Evolutionary conservation across 2,888 invertebrate genomes (phyloP).

Genomic region (Aleiodes alternator): DNA sequence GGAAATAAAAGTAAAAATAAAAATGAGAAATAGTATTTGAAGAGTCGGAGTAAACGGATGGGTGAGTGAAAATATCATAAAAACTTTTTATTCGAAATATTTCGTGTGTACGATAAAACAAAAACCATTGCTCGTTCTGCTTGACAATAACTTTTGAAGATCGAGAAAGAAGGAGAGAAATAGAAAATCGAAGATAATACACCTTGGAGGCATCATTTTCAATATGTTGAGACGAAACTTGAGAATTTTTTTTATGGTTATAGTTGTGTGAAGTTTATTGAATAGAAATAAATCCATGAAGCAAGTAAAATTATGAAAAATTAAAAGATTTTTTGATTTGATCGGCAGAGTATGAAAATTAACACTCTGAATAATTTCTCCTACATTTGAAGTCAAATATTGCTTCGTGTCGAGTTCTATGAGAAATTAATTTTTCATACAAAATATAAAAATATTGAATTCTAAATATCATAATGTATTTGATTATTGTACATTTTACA

Average conservation of each 20-base stretch:
- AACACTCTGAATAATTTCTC: too few species aligned
- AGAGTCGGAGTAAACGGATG: slow-evolving; percentile 22
- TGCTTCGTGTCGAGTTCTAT: too few species aligned
- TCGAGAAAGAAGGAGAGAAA: not conserved
- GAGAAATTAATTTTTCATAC: too few species aligned
- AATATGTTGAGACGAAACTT: slow-evolving; percentile 12
- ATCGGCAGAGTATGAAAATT: too few species aligned
- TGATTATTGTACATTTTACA: too few species aligned
- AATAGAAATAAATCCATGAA: too few species aligned
- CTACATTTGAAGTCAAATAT: too few species aligned
- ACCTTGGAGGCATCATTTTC: slow-evolving; percentile 6
- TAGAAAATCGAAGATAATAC: slow-evolving; percentile 13
- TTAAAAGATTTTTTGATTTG: too few species aligned
- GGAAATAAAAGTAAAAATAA: not conserved
- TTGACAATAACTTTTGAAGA: slow-evolving; percentile 20
- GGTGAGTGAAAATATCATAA: slow-evolving; percentile 31
- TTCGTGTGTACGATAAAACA: slow-evolving; percentile 1
- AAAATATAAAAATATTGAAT: too few species aligned
- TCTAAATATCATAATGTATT: too few species aligned
- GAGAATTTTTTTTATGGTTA: not conserved
- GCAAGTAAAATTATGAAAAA: too few species aligned
- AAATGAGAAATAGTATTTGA: not conserved
- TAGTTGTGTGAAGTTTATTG: not conserved
- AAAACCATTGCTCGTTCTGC: slow-evolving; percentile 14
- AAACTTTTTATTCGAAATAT: slow-evolving; percentile 19